Evolutionary conservation across 2,113 vertebrate genomes (phyloP), one percentile per base, ranked within the genome.

Genomic region (Peromyscus maniculatus): DNA sequence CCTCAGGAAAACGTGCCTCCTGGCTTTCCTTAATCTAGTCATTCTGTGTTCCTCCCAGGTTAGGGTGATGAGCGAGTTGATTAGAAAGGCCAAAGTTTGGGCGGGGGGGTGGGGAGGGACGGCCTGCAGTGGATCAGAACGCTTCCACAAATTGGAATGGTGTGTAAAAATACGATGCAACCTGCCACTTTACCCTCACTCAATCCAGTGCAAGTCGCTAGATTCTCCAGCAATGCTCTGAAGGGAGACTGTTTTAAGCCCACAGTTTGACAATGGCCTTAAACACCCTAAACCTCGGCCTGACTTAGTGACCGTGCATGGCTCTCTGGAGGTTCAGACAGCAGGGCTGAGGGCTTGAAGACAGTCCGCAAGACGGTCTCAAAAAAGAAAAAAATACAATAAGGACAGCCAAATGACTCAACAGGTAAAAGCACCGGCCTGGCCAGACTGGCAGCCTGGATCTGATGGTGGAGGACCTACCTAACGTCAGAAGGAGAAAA

Each of bases 1-100:
- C 66, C 52, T 77, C 75, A 67, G 84, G 79, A 89, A 86, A 96
- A 66, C 64, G 28, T 87, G 71, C 66, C 84, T 95, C 46, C 78
- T 72, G 88, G 64, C 57, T 92, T 95, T 82, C 26, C 0, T 13
- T 66, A 64, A 91, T n/a, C 15, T 43, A 62, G 46, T 64, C 78
- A 31, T 89, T 83, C 33, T 89, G 77, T 57, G 52, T 11, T 33
- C 46, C 89, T 96, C 43, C 72, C 72, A 72, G 52, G 19, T 91
- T 39, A 69, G 52, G 43, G 24, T 91, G 66, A 90, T 71, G 52
- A 59, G 52, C 33, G 46, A 83, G 36, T 80, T 59, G 52, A 89
- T 52, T 7, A 5, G n/a, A 17, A 88, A 24, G 31, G 33, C 57
- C 43, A 64, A 28, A 55, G n/a, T 36, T 17, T 64, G 16, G 59